Evolutionary conservation across 2,797 vertebrate genomes (phyloP), one percentile per base, ranked within the genome.

Genomic region (Carapus acus): DNA sequence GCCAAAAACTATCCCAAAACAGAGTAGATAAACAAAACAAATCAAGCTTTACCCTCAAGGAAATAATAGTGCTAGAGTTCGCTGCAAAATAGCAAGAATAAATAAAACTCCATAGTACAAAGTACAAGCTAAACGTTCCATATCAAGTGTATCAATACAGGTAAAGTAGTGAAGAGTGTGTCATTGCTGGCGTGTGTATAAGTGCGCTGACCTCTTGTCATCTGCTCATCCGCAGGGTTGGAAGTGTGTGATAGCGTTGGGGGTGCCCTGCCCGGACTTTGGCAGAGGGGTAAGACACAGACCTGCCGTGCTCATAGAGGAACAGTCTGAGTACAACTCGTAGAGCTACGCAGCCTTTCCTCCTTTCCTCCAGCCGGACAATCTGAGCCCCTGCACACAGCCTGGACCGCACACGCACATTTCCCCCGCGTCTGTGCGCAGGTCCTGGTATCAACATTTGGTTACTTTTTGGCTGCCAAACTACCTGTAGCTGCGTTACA

Each of bases 211-310:
- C 42, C 7, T 49, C 2, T 50, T 60, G 33, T 56, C 0, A 46
- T 36, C n/a, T n/a, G n/a, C n/a, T n/a, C 73, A 38, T 80, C 62
- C 80, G 52, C 86, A 96, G 94, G 77, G 44, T 8, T 97, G 93
- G 93, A 86, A 88, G 54, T 96, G 92, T 76, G 81, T 95, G 69
- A 71, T 97, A 27, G 89, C 91, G n/a, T 71, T 97, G 79, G 93
- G 93, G 0, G 66, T 88, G 62, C 86, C 90, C 71, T 90, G 87
- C 70, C 85, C 94, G 82, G 88, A 91, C 72, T 90, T 88, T 71
- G 83, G 90, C 54, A 83, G 62, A 77, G 88, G 87, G 87, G 93
- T 92, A 94, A 94, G 90, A 75, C 83, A 88, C 77, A 87, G 67
- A 73, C 85, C 86, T 52, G 74, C 76, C 48, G 83, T 91, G 82